Evolutionary conservation across 2,888 invertebrate species (phyloP).

Genomic region (Clepsis dumicolana): DNA sequence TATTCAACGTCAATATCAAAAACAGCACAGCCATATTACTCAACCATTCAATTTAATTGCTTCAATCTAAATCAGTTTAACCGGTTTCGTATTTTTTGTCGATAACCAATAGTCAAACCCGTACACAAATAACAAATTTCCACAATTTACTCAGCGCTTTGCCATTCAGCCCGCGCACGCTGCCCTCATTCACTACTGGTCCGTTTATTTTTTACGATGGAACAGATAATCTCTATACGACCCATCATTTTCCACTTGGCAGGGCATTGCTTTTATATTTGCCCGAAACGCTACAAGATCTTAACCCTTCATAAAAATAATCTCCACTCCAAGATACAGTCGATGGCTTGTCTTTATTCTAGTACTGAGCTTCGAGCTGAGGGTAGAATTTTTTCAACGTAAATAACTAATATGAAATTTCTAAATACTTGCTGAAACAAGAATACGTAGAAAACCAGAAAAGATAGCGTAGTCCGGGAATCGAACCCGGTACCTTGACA

Average conservation of each 20-base stretch:
- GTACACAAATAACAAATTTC: not conserved
- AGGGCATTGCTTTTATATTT: conserved; percentile 32
- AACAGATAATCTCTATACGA: conserved; percentile 33
- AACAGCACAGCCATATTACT: no score
- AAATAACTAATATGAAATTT: no score
- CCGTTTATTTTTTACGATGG: conserved; percentile 31
- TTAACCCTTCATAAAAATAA: conserved; percentile 42
- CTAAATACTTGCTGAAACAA: no score
- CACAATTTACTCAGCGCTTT: not conserved
- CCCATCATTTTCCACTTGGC: conserved; percentile 39
- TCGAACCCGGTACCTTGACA: no score
- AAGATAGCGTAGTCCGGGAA: no score
- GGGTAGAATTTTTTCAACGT: no score
- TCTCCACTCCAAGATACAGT: not conserved
- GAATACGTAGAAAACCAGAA: no score
- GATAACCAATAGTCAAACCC: no score
- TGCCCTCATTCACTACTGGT: not conserved
- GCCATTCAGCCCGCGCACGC: not conserved
- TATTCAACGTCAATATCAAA: no score
- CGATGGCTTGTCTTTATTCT: not conserved
- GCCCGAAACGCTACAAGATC: conserved; percentile 25
- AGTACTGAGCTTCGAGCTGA: not conserved
- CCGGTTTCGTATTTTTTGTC: not conserved
- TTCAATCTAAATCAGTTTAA: not conserved
- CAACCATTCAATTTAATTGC: no score